Base-by-base conservation (phyloP, 2,797 vertebrate genomes). In the Coregonus suidteri region DNA sequence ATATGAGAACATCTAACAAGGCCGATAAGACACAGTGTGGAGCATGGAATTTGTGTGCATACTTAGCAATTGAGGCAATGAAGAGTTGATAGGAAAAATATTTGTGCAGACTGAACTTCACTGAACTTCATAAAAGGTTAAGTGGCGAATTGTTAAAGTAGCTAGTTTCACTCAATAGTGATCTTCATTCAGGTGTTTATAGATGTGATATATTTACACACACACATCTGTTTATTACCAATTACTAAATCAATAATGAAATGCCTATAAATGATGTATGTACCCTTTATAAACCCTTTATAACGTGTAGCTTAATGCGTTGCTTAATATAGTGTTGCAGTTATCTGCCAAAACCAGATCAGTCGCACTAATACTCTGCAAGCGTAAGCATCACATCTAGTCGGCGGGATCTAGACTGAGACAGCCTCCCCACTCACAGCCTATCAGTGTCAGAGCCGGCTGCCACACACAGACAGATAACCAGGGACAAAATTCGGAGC, bases 401-500 rank as follows among this genome's bases (percentile, higher is more conserved):
- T 47, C 20, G 41, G 20, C 41, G 9, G 41, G 7, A 52, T 47
- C 41, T 20, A 47, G 41, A 52, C 18, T 47, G 5, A 20, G 18
- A 7, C 18, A 47, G 67, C 41, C 9, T 47, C 41, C 41, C 41
- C 41, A 47, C 41, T 47, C 41, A 41, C 69, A 71, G 37, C 64
- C 65, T 34, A 71, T 71, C 47, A n/a, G 7, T 71, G 47, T 52
- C 20, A 71, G n/a, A 4, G 70, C 4, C 47, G 20, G 70, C 47
- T 53, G 70, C 47, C 20, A 20, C 59, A 13, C 20, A 71, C 20
- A 52, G 47, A 35, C 65, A 67, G 65, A 67, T 71, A 71, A 71
- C 70, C n/a, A 20, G 5, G 20, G 16, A 14, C 14, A 47, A 47
- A 47, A 9, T 47, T 47, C 41, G 11, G 41, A 47, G 41, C 53